These are phyloP conservation scores for Lycaena phlaeas DNA, from an alignment of 2,888 invertebrate genomes.

Conservation along the genomic window DNA sequence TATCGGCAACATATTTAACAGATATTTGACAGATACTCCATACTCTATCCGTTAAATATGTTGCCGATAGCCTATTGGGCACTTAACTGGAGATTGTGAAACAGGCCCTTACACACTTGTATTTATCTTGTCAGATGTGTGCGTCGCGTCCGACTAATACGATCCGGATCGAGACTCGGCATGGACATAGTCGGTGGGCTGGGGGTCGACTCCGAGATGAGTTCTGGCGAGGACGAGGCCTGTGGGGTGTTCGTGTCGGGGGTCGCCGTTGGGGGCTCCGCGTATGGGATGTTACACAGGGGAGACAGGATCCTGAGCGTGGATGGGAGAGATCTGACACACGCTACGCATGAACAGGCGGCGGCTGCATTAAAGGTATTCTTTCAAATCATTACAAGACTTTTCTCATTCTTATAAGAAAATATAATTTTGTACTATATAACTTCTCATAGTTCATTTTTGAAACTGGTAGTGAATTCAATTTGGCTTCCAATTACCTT, in stretches of 20 bases:
- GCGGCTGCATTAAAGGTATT: slow-evolving; percentile 76
- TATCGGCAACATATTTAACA: no score
- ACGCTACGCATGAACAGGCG: slow-evolving; percentile 84
- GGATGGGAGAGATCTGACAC: slow-evolving; percentile 80
- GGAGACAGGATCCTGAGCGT: slow-evolving; percentile 84
- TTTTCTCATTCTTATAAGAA: no score
- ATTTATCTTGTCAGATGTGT: slow-evolving; percentile 40
- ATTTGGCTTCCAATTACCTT: no score
- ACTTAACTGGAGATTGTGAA: no score
- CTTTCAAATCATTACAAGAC: no score
- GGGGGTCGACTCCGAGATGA: slow-evolving; percentile 50
- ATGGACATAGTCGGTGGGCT: slow-evolving; percentile 69
- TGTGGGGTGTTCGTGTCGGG: slow-evolving; percentile 68
- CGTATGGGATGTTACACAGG: slow-evolving; percentile 71
- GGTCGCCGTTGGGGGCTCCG: slow-evolving; percentile 54
- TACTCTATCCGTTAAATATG: no score
- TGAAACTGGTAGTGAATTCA: no score
- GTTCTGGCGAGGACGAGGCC: slow-evolving; percentile 45
- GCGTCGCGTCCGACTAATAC: slow-evolving; percentile 60
- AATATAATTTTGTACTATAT: no score
- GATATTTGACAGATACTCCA: no score
- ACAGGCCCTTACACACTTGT: no score
- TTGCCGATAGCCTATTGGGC: no score
- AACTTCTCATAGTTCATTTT: no score
- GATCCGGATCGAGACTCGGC: slow-evolving; percentile 62